Evolutionary conservation across 35 echinoderm and acorn worm species (phyloP).

Genomic region (Eucidaris tribuloides): DNA sequence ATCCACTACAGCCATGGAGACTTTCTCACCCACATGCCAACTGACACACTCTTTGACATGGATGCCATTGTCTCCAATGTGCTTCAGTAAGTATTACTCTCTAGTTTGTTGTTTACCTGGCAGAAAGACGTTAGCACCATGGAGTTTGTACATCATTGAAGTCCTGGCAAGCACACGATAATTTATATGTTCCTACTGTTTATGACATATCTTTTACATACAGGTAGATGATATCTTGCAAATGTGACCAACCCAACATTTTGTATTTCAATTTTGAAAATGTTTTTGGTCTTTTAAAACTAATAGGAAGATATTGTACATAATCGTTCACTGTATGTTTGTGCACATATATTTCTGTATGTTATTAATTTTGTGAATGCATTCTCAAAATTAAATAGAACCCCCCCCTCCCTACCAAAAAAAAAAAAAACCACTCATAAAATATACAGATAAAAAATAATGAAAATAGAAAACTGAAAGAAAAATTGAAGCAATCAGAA

Average conservation of each 20-base stretch:
- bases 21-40: slow-evolving; percentile 23
- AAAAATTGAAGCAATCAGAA: background rate
- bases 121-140: background rate
- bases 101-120: background rate
- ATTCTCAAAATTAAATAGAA: too few species aligned
- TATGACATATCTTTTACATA: background rate
- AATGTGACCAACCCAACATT: background rate
- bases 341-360: too few species aligned
- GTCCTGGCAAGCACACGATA: background rate
- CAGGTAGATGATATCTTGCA: background rate
- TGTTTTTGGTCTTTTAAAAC: background rate
- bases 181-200: background rate
- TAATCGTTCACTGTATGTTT: too few species aligned
- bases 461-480: background rate
- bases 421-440: too few species aligned
- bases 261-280: background rate
- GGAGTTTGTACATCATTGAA: background rate
- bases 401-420: too few species aligned
- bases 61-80: slow-evolving; percentile 59
- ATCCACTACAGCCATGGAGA: slow-evolving; percentile 26
- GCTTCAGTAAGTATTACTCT: slow-evolving; percentile 43
- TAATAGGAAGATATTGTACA: too few species aligned
- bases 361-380: too few species aligned
- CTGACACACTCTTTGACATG: slow-evolving; percentile 26
- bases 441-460: background rate